Percentiles rank a stretch among this genome's conserved stretches.
Conservation (phyloP, 1,140 invertebrate species). For the Zaprionus nigranus region DNA sequence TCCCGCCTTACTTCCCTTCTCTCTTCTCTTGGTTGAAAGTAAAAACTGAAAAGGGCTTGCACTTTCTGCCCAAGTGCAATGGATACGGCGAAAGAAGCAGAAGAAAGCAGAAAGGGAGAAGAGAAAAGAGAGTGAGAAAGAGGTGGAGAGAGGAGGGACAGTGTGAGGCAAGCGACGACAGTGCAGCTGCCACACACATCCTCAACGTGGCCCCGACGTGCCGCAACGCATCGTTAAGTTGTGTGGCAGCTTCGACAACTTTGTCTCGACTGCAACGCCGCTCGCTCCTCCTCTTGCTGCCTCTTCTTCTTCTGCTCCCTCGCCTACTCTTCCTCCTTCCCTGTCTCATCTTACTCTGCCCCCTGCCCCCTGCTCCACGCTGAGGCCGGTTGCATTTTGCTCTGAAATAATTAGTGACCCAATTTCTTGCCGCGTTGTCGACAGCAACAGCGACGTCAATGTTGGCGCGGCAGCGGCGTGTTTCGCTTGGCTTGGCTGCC, state of each 20-base stretch:
- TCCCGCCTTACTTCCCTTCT: background rate
- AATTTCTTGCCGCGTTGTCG: constrained; percentile 62
- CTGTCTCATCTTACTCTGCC: background rate
- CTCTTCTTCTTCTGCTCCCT: background rate
- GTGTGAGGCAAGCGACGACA: constrained; percentile 7
- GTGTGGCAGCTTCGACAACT: constrained; percentile 28
- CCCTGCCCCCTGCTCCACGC: constrained; percentile 6
- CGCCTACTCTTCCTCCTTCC: background rate
- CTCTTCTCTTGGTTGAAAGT: constrained; percentile 67
- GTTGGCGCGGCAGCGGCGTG: constrained; percentile 47
- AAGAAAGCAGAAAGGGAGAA: constrained; percentile 40
- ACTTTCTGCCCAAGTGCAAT: constrained; percentile 71
- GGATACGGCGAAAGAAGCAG: constrained; percentile 4
- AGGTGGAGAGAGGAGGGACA: constrained; percentile 10
- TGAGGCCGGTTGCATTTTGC: constrained; percentile 75
- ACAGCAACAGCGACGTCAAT: no score
- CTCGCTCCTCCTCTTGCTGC: background rate
- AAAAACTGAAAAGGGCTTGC: constrained; percentile 84
- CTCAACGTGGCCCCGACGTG: constrained; percentile 54
- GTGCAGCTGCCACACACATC: constrained; percentile 49
- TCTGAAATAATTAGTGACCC: constrained; percentile 83
- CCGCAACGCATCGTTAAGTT: constrained; percentile 72
- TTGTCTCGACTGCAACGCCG: background rate
- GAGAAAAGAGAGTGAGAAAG: constrained; percentile 40
- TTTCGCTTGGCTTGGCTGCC: constrained; percentile 71